Base-by-base conservation (phyloP, 2,888 invertebrate species). In the Stenchaetothrips biformis region DNA sequence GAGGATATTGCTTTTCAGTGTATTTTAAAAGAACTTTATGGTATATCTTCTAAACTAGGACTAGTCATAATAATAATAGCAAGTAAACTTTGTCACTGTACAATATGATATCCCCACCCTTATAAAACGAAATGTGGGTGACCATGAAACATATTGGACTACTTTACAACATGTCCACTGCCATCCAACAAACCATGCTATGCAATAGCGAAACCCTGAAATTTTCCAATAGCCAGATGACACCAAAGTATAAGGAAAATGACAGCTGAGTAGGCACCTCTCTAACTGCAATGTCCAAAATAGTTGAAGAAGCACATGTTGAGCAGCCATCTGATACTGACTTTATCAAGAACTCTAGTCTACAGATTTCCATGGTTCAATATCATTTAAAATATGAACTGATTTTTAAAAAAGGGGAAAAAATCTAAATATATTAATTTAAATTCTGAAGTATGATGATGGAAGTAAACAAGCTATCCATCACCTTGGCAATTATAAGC, bases 141-240 rank as follows among this genome's bases (percentile, higher is more conserved):
- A 37, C 37, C 37, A 37, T 37, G 37, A 37, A 37, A 37, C 37
- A 37, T 37, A 37, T 37, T 37, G 37, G 2, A 59, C 18, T 18
- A 59, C 13, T 13, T 59, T 13, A 59, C 18, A 59, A 59, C 16
- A 59, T 59, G 59, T 18, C 1, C 13, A 59, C 18, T 9, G 59
- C 59, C 18, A 59, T 18, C 59, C 59, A 13, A 16, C 18, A 59
- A 13, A 59, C 18, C 18, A 59, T 59, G 16, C 59, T 59, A 9
- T 18, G 67, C 25, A 74, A 74, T 74, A 21, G 67, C 67, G 25
- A 21, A 74, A 74, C 67, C 67, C 67, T 74, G 67, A 74, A 74
- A 74, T 74, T 74, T 25, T 25, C 7, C 67, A 25, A 21, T 74
- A 8, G 25, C 25, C 21, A 21, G 25, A 74, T 74, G 67, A 74